phyloP scores from a whole-genome alignment of 2,797 vertebrate genomes.

The Myripristis jacobus region DNA sequence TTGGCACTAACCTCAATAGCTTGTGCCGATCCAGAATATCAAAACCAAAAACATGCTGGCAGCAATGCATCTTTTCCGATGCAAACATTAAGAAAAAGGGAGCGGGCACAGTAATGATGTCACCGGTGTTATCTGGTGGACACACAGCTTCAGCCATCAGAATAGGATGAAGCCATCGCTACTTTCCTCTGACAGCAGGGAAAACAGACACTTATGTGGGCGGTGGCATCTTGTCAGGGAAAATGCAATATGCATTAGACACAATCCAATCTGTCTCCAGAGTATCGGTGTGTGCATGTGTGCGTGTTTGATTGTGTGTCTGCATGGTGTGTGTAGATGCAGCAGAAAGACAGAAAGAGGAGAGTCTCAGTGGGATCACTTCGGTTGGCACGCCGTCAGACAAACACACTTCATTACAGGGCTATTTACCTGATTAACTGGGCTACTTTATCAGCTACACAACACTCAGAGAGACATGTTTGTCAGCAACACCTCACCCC shows the following conservation, averaged over 20 bases:
- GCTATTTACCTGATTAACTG: constrained; percentile 82
- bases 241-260: constrained; percentile 82
- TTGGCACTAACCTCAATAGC: no score
- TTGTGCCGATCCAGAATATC: no score
- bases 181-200: constrained; percentile 62
- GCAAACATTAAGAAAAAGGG: constrained; percentile 28
- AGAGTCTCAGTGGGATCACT: constrained; percentile 75
- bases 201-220: constrained; percentile 76
- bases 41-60: no score
- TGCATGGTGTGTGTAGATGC: constrained; percentile 21
- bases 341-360: constrained; percentile 66
- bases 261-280: constrained; percentile 80
- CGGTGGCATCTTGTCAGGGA: constrained; percentile 75
- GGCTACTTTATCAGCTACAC: constrained; percentile 74
- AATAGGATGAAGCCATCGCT: constrained; percentile 55
- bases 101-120: constrained; percentile 28
- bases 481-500: constrained; percentile 56
- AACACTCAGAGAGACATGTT: constrained; percentile 51
- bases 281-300: constrained; percentile 47
- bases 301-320: constrained; percentile 26
- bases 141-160: constrained; percentile 54
- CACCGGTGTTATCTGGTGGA: constrained; percentile 52
- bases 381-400: constrained; percentile 68
- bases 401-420: constrained; percentile 79
- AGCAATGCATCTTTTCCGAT: not conserved